Base-by-base conservation (phyloP, 92 coral and sea anemone species). In the Siderastrea siderea region DNA sequence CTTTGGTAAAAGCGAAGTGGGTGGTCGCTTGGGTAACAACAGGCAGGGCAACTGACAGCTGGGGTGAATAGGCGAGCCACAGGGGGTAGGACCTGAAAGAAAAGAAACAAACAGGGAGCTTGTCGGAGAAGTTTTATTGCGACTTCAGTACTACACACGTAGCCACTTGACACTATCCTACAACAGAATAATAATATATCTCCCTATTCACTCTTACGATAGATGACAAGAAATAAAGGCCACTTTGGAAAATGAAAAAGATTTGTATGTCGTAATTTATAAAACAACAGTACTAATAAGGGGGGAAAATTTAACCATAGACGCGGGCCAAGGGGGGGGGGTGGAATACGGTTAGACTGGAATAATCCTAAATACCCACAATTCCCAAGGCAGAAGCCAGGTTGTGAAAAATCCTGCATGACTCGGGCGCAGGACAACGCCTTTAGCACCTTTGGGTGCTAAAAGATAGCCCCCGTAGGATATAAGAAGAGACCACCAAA, bases 41-140 rank as follows among this genome's bases (percentile, higher is more conserved):
- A 89, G 46, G 72, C 11, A 2, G 91, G 89, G 68, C 91, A 77
- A 8, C 44, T n/a, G 47, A 85, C 83, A 4, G 89, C 91, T 2
- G 93, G 89, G 7, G 73, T 58, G 46, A 57, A 86, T 13, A 89
- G 81, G n/a, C 95, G 88, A 4, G 91, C 79, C 6, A 82, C 78
- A 3, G 80, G 81, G 26, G 90, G 84, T 7, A 88, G 90, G 57
- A 2, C 92, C 87, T 84, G 68, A 67, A 50, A 54, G 10, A 61
- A 12, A 14, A 58, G 38, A 26, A 26, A 26, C 0, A 26, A 26
- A 26, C 38, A 26, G 38, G 0, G 38, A 26, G 38, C 38, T 26
- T 26, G 38, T 26, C 38, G 0, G 38, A 26, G 38, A 26, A 26
- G 38, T 26, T 26, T 26, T 26, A 26, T 26, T 26, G 38, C 38